Percentiles rank a stretch among this genome's conserved stretches.
These are phyloP conservation scores for Emys orbicularis DNA, from an alignment of 2,797 vertebrate species.

Conservation along the genomic window DNA sequence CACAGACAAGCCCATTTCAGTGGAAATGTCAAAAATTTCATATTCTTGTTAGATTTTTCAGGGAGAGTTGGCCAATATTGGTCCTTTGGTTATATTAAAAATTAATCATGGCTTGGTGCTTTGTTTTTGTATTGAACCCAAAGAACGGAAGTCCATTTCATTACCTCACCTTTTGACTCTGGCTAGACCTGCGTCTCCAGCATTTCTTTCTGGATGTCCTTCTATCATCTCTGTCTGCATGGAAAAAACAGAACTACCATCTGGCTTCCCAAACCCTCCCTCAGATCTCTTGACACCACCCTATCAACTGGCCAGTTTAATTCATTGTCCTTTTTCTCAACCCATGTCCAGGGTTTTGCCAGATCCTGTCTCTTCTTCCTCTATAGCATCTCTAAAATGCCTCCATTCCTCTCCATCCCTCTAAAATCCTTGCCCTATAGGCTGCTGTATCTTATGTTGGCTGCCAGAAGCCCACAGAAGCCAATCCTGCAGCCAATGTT, in stretches of 20 bases:
- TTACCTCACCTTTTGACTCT: slow-evolving; percentile 46
- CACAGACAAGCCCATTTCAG: not conserved
- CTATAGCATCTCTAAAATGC: slow-evolving; percentile 74
- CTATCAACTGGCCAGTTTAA: slow-evolving; percentile 52
- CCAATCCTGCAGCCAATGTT: slow-evolving; percentile 33
- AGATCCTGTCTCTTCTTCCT: slow-evolving; percentile 70
- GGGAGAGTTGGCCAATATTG: slow-evolving; percentile 9
- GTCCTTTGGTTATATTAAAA: not conserved
- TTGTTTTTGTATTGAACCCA: slow-evolving; percentile 28
- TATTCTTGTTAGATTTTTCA: not conserved
- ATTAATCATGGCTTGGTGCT: slow-evolving; percentile 26
- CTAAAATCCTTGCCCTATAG: slow-evolving; percentile 60
- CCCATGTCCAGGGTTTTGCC: slow-evolving; percentile 60
- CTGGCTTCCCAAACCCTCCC: not conserved
- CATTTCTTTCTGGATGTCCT: slow-evolving; percentile 53
- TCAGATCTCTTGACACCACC: slow-evolving; percentile 58
- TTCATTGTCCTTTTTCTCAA: slow-evolving; percentile 53
- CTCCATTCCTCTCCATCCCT: slow-evolving; percentile 49
- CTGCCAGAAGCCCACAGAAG: slow-evolving; percentile 46
- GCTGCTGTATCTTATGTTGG: slow-evolving; percentile 57
- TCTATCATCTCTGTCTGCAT: not conserved
- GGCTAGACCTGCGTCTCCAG: slow-evolving; percentile 39
- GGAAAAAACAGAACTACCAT: not conserved
- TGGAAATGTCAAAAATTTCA: not conserved
- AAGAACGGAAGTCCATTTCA: slow-evolving; percentile 27